phyloP scores from a whole-genome alignment of 2,888 invertebrate genomes.

The Clepsis dumicolana region DNA sequence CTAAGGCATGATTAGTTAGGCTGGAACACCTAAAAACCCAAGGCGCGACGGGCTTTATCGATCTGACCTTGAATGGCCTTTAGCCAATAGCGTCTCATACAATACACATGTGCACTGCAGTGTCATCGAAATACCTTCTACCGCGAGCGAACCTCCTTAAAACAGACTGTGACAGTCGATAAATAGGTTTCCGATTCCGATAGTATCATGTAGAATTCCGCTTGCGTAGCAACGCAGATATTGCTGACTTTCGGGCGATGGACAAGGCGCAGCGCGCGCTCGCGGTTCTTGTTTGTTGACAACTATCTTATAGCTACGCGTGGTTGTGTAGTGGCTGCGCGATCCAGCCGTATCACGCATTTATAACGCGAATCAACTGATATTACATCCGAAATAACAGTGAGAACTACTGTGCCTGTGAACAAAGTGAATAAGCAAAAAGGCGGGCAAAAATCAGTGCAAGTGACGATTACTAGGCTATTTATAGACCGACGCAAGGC shows the following conservation, averaged over 20 bases:
- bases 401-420: conserved; percentile 53
- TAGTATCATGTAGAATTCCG: conserved; percentile 22
- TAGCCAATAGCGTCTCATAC: conserved; percentile 16
- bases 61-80: conserved; percentile 41
- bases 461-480: conserved; percentile 76
- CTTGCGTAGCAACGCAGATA: conserved; percentile 21
- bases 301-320: conserved; percentile 53
- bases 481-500: conserved; percentile 76
- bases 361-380: conserved; percentile 60
- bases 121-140: conserved; percentile 33
- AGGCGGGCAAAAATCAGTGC: conserved; percentile 79
- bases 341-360: conserved; percentile 69
- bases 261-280: conserved; percentile 53
- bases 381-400: conserved; percentile 55
- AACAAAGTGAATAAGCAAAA: conserved; percentile 69
- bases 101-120: conserved; percentile 38
- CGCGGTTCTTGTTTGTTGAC: conserved; percentile 71
- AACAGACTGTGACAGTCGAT: conserved; percentile 20
- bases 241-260: conserved; percentile 52
- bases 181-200: conserved; percentile 17
- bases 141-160: conserved; percentile 15
- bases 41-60: conserved; percentile 39
- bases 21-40: conserved; percentile 24
- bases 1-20: conserved; percentile 4
- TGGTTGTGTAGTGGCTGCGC: conserved; percentile 74